Conservation (phyloP, 2,888 invertebrate species). For the Parnassius apollo region DNA sequence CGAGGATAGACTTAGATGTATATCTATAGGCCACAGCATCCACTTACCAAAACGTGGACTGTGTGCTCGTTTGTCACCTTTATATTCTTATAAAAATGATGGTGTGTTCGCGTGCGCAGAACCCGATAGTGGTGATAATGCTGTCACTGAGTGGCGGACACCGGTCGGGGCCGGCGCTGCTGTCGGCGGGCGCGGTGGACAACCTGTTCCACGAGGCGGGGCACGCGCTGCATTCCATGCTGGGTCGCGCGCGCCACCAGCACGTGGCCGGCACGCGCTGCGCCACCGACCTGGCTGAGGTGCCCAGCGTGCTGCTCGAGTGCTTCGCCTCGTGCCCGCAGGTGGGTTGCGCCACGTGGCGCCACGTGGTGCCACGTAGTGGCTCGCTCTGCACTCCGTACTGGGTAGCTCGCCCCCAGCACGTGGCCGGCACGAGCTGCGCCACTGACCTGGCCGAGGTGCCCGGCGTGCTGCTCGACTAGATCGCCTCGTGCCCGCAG, state of each 20-base stretch:
- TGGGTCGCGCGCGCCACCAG: slow-evolving; percentile 96
- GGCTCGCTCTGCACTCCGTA: slow-evolving; percentile 99
- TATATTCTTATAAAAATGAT: too few relatives aligned
- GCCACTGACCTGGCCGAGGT: slow-evolving; percentile 99
- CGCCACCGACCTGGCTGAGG: slow-evolving; percentile 98
- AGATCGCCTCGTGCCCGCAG: slow-evolving; percentile 94
- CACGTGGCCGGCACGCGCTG: slow-evolving; percentile 99
- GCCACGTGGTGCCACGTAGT: slow-evolving; percentile 82
- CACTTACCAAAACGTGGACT: too few relatives aligned
- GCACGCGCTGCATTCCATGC: slow-evolving; percentile 99
- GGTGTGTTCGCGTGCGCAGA: slow-evolving; percentile 59
- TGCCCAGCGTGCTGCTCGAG: slow-evolving; percentile 99
- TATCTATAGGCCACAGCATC: too few relatives aligned
- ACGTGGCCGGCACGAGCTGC: slow-evolving; percentile 98
- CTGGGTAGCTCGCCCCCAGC: slow-evolving; percentile 96
- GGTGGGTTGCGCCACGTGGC: slow-evolving; percentile 52
- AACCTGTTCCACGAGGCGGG: slow-evolving; percentile 99
- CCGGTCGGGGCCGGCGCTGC: slow-evolving; percentile 86
- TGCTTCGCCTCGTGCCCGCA: slow-evolving; percentile 95
- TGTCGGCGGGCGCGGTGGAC: slow-evolving; percentile 93
- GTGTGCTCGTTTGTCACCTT: too few relatives aligned
- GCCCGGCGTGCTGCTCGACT: slow-evolving; percentile 99
- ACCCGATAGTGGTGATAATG: slow-evolving; percentile 96
- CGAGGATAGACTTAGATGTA: too few relatives aligned
- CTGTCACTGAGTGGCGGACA: slow-evolving; percentile 90